Conservation (phyloP, 2,888 invertebrate species). For the Orchesellides sinensis region DNA sequence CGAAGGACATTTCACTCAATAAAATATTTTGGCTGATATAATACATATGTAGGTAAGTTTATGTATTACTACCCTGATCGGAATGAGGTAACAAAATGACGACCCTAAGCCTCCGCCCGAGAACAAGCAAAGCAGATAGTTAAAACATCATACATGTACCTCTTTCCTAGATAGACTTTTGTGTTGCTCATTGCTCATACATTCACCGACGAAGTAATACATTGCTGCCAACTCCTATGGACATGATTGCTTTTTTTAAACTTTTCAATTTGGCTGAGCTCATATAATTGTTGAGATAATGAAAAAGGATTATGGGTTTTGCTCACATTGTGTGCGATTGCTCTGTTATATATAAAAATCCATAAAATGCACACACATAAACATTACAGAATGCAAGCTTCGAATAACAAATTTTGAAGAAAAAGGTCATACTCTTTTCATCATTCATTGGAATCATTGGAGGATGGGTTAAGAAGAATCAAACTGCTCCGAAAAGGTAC, state of each 20-base stretch:
- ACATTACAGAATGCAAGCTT: background rate
- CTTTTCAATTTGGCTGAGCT: background rate
- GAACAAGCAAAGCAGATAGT: no score
- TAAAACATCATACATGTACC: no score
- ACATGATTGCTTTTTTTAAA: background rate
- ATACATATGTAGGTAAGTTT: no score
- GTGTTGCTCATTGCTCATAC: background rate
- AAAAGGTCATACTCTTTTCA: background rate
- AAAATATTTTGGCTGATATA: no score
- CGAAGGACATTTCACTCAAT: no score
- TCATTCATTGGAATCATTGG: background rate
- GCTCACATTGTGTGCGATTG: background rate
- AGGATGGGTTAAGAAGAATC: background rate
- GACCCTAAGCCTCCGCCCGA: no score
- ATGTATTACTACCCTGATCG: no score
- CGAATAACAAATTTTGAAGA: constrained; percentile 13
- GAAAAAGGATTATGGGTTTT: background rate
- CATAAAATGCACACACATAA: background rate
- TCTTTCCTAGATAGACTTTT: no score
- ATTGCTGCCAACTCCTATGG: background rate
- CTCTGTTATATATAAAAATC: no score
- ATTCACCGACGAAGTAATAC: background rate
- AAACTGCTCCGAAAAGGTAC: background rate
- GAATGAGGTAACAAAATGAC: no score
- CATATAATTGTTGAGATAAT: background rate